Evolutionary conservation across 2,113 vertebrate genomes (phyloP), one percentile per base, ranked within the genome.

Genomic region (Ammodytes marinus): DNA sequence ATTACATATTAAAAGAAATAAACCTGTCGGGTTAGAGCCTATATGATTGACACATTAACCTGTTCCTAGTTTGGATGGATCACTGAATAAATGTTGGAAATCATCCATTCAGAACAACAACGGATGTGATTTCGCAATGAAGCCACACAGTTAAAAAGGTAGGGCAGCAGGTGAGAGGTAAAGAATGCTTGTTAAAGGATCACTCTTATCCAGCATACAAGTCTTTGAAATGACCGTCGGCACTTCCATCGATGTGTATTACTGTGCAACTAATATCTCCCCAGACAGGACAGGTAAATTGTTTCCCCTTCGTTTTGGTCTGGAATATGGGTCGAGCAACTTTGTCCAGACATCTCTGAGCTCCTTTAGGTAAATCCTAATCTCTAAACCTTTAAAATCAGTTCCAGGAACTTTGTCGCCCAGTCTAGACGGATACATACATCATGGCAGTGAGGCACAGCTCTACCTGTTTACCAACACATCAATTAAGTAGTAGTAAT

Each of bases 381-480:
- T 88, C 78, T 89, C 80, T 66, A 80, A 88, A 73, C 69, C 80
- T 80, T 27, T 27, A 4, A 89, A 80, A 86, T 82, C 72, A n/a
- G 49, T 49, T 86, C 52, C 35, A 83, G n/a, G 78, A 46, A 27
- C n/a, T 17, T 65, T 71, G 75, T 69, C 37, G 50, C 45, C 46
- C 57, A 43, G 69, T 63, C 49, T 8, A 10, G 19, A 45, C 11
- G 5, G 27, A 83, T 17, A 55, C 37, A 52, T 4, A 35, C 5
- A 39, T 15, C 57, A 10, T 15, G 40, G 3, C 5, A 69, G 39
- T 3, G 11, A 74, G 19, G 15, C 47, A 17, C 45, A 59, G 65
- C 65, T 67, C 54, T 11, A 60, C 17, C 77, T 27, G 53, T 66
- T 49, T 27, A 55, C 63, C 17, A 65, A 69, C 13, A 58, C 4